These are phyloP conservation scores for Anoncus sp. DNA, from an alignment of 2,888 invertebrate species.

Conservation along the genomic window DNA sequence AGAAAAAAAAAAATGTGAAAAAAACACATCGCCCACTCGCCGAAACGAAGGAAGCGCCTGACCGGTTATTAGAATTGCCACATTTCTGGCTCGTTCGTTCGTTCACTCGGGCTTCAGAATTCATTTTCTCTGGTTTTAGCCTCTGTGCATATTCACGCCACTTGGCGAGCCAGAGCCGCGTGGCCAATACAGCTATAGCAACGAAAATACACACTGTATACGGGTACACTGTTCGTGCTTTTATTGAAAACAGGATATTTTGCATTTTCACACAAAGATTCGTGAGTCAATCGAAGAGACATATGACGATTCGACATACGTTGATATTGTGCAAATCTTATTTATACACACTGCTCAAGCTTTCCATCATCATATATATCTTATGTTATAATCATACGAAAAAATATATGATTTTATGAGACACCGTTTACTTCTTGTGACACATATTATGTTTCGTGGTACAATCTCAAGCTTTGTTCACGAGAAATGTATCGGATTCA, in stretches of 20 bases:
- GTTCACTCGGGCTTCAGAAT: slow-evolving; percentile 6
- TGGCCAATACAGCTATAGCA: not conserved
- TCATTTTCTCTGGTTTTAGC: not conserved
- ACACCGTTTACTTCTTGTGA: not conserved
- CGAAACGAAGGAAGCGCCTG: slow-evolving; percentile 8
- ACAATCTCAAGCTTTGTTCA: too few species aligned
- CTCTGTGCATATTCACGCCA: not conserved
- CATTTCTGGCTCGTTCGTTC: slow-evolving; percentile 19
- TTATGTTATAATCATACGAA: too few species aligned
- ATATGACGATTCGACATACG: not conserved
- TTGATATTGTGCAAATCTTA: slow-evolving; percentile 9
- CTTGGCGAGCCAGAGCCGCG: not conserved
- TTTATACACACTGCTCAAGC: not conserved
- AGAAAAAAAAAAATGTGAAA: not conserved
- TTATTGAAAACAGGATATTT: too few species aligned
- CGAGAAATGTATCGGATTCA: too few species aligned
- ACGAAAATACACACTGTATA: not conserved
- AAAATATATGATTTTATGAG: not conserved
- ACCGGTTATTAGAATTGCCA: slow-evolving; percentile 52
- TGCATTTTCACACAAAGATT: not conserved
- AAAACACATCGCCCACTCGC: slow-evolving; percentile 26
- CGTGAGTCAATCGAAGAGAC: slow-evolving; percentile 28
- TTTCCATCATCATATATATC: too few species aligned
- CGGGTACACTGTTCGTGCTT: too few species aligned
- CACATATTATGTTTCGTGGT: too few species aligned